Base-by-base conservation (phyloP, 2,888 invertebrate genomes). In the Drosophila buzzatii region DNA sequence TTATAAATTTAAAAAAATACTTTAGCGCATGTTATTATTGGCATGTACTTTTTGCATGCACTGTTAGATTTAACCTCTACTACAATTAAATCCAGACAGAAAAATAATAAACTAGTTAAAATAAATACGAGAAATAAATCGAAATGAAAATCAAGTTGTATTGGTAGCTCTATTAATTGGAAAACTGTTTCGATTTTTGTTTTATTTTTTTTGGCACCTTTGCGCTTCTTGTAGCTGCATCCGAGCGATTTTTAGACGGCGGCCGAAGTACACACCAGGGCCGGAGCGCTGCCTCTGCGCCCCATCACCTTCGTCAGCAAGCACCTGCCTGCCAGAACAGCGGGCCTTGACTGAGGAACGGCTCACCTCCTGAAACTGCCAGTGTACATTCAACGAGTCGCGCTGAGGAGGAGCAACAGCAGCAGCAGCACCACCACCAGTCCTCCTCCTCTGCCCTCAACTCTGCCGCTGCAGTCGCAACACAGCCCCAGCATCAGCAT, bases 211-310 rank as follows among this genome's bases (percentile, higher is more conserved):
- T 67, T 61, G 49, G 62, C 71, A 55, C 60, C 56, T 65, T 59
- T 70, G 71, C 69, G 75, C 73, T 79, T 64, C 57, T 66, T 94
- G 92, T 94, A 96, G 95, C 96, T 96, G 97, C 97, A 94, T 97
- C 97, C 93, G 97, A 97, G 94, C 96, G 96, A 94, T 97, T 96
- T 94, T 97, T 97, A 94, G 95, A 94, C 93, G 95, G 95, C 92
- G 96, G 96, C 93, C 92, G 92, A 93, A 93, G 95, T 95, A 95
- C 94, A 92, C 92, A 95, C 94, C 93, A 95, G 94, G 93, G 94
- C 94, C 93, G 92, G 93, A 94, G 92, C 94, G 93, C 93, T 94
- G 94, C 93, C 94, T 94, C 94, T 94, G 94, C 93, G 94, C 94
- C 94, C 94, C 93, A 93, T 93, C 93, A 93, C 93, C 93, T 92